These are phyloP conservation scores for Smithornis capensis DNA, from an alignment of 2,113 vertebrate species.

Conservation along the genomic window DNA sequence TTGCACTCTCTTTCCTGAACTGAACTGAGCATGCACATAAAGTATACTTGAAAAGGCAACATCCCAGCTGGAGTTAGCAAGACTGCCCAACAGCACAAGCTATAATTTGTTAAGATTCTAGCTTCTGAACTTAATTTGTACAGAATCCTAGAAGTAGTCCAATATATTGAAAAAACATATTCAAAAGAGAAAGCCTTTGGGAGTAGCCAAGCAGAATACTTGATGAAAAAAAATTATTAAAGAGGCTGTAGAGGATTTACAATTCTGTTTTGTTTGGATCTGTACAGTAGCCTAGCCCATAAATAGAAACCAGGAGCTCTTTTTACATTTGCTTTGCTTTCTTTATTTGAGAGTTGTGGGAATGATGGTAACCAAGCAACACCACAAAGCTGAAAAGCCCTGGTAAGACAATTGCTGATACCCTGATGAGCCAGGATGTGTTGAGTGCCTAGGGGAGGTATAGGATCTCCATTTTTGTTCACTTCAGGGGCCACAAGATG, in stretches of 20 bases:
- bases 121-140: not conserved
- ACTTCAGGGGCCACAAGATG: not conserved
- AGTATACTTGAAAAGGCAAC: not conserved
- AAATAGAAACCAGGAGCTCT: not conserved
- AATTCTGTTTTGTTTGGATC: slow-evolving; percentile 36
- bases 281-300: not conserved
- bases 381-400: slow-evolving; percentile 37
- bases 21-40: not conserved
- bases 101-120: not conserved
- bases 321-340: slow-evolving; percentile 35
- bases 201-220: not conserved
- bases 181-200: not conserved
- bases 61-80: not conserved
- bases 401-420: slow-evolving; percentile 40
- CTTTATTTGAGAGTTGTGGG: slow-evolving; percentile 41
- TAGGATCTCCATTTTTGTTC: not conserved
- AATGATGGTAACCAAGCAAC: slow-evolving; percentile 65
- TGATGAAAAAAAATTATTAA: not conserved
- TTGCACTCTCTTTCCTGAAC: not conserved
- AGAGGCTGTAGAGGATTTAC: not conserved
- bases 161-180: not conserved
- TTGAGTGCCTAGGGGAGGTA: not conserved
- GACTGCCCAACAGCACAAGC: not conserved
- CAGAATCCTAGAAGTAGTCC: not conserved
- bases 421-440: slow-evolving; percentile 32